Evolutionary conservation across 2,888 invertebrate species (phyloP), one percentile per base, ranked within the genome.

Genomic region (Belgica antarctica): DNA sequence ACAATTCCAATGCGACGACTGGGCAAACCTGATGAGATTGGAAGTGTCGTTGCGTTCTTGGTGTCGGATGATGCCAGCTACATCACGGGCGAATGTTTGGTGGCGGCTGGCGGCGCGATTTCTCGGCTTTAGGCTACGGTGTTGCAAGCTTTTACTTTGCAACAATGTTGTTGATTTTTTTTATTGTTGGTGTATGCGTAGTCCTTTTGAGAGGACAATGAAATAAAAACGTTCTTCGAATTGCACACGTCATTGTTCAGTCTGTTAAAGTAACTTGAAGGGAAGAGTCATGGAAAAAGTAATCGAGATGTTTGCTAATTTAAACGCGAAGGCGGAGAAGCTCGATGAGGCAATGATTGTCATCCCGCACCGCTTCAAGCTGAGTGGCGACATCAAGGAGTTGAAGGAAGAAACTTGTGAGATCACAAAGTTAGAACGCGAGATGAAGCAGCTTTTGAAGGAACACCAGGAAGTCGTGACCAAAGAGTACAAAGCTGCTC

Each of bases 21-120:
- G 75, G 92, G 89, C 0, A 81, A 82, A 73, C 83, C 89, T 0
- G 82, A 85, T 52, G 90, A 90, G 76, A 86, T 89, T 72, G 87
- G 85, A 25, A 84, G 86, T 2, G 81, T 87, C 7, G 90, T 89
- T 1, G 87, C 90, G 61, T 93, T 89, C 78, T 79, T 93, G 71
- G 86, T 84, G 41, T 91, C 90, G 0, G 85, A 89, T 57, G 92
- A 92, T 78, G 87, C 91, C 0, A 84, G 86, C 36, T 93, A 89
- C 75, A 83, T 92, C 59, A 92, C 91, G 59, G 93, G 92, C n/a
- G 92, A 93, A 82, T 88, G 85, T 7, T 82, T 91, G 72, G 83
- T 87, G 5, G 85, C 86, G 34, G 83, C 88, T 68, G 92, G 92
- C 62, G 92, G 92, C 71, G 52, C 52, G 17, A 22, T 22, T 17